Base-by-base conservation (phyloP, 1,140 invertebrate species). In the Dufourea novaeangliae region DNA sequence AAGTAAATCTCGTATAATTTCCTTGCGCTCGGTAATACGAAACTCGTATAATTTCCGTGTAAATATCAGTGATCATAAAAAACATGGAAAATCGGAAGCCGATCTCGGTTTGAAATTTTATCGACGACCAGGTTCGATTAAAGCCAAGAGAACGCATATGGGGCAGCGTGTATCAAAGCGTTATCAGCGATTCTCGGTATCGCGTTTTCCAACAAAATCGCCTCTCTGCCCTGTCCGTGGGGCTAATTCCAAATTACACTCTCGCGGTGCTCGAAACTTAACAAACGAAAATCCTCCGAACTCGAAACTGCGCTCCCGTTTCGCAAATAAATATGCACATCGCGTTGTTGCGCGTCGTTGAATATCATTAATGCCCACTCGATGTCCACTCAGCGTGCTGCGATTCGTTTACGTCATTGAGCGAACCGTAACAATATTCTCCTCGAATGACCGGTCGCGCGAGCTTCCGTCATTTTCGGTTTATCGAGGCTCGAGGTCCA, bases 341-440 rank as follows among this genome's bases (percentile, higher is more conserved):
- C 7, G 32, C 32, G 20, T 29, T 10, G n/a, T 46, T 1, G 17
- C 20, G 8, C 27, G 17, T 59, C 39, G 29, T 69, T 29, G 73
- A 59, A 76, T 69, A 76, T 76, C 64, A 69, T 76, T 76, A 76
- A 69, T 50, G 39, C 7, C n/a, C 17, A 69, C 46, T 69, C 59
- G 64, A 68, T n/a, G 64, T n/a, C 39, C 1, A 14, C 14, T 34
- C 20, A n/a, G 50, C 1, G 37, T 10, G 29, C 22, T 37, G 27
- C 37, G 37, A 22, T 37, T 32, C 63, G 63, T 68, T 37, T 5
- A 20, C 46, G 64, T 67, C n/a, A 67, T 56, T 37, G 50, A 44
- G 62, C 17, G 32, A 17, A 27, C n/a, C 14, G 57, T 68, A 75
- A 75, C 41, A 54, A 14, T 56, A 66, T 44, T 52, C 27, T 11